These are phyloP conservation scores for Drosophila trapezifrons DNA, from an alignment of 1,140 invertebrate genomes.

Conservation along the genomic window DNA sequence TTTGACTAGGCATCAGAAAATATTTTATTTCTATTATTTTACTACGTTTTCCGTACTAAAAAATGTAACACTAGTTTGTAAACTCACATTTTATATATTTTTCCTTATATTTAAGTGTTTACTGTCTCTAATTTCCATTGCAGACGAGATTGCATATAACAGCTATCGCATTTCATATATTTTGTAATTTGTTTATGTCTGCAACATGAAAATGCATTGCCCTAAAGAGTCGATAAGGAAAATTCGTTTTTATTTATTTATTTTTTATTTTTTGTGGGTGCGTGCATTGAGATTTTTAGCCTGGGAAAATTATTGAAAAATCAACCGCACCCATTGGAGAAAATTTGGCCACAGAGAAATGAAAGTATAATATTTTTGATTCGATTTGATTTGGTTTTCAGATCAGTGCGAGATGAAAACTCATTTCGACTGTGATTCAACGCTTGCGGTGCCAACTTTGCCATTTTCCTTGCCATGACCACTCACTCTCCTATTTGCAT, in stretches of 20 bases:
- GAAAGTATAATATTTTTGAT: conserved; percentile 51
- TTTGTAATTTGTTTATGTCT: conserved; percentile 29
- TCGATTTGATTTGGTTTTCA: conserved; percentile 19
- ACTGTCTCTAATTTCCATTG: conserved; percentile 25
- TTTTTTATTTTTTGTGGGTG: conserved; percentile 9
- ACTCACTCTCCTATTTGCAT: conserved; percentile 51
- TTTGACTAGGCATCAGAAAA: not conserved
- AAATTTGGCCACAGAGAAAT: conserved; percentile 34
- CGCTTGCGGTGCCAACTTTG: conserved; percentile 58
- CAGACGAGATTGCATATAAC: conserved; percentile 28
- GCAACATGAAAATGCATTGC: conserved; percentile 33
- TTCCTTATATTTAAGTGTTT: not conserved
- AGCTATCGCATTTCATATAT: conserved; percentile 37
- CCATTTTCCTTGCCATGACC: conserved; percentile 41
- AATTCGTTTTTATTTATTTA: conserved; percentile 59
- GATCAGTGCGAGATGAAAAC: conserved; percentile 29
- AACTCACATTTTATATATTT: not conserved
- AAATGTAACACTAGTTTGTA: not conserved
- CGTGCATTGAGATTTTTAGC: not conserved
- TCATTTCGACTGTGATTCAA: conserved; percentile 37
- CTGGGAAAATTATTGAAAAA: conserved; percentile 14
- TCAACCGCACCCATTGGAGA: conserved; percentile 35
- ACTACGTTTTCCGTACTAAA: fast-evolving
- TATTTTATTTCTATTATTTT: not conserved
- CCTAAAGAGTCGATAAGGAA: conserved; percentile 37